Conservation (phyloP, 2,797 vertebrate genomes). For the Octomys mimax region DNA sequence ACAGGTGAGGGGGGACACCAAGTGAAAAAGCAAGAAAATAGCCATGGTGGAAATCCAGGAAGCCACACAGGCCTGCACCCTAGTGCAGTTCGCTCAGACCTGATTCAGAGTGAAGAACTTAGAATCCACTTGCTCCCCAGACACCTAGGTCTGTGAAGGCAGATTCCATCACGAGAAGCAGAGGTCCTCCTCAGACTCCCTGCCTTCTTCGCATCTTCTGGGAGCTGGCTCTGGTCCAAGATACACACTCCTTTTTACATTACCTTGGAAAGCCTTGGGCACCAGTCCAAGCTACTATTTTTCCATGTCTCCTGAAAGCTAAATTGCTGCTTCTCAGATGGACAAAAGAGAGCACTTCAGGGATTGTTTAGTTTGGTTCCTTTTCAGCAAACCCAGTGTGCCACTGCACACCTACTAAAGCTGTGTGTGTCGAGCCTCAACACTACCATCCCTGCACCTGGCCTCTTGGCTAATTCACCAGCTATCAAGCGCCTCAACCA, state of each 20-base stretch:
- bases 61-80: not conserved
- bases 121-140: not conserved
- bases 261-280: constrained; percentile 75
- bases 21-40: not conserved
- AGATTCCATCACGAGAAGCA: constrained; percentile 14
- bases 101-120: not conserved
- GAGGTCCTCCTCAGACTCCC: constrained; percentile 39
- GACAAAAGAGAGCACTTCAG: not conserved
- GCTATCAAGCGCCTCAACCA: not conserved
- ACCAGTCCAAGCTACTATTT: constrained; percentile 76
- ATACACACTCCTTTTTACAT: constrained; percentile 68
- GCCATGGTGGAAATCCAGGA: not conserved
- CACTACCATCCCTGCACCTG: constrained; percentile 11
- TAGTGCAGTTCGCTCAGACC: not conserved
- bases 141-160: not conserved
- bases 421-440: not conserved
- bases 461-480: not conserved
- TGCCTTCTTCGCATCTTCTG: constrained; percentile 59
- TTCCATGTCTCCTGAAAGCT: constrained; percentile 55
- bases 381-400: constrained; percentile 65
- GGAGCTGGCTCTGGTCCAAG: constrained; percentile 72
- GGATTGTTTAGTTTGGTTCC: constrained; percentile 70
- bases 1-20: not conserved
- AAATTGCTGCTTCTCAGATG: constrained; percentile 67
- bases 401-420: constrained; percentile 14